Evolutionary conservation across 2,113 vertebrate species (phyloP).

Genomic region (Oxyura jamaicensis): DNA sequence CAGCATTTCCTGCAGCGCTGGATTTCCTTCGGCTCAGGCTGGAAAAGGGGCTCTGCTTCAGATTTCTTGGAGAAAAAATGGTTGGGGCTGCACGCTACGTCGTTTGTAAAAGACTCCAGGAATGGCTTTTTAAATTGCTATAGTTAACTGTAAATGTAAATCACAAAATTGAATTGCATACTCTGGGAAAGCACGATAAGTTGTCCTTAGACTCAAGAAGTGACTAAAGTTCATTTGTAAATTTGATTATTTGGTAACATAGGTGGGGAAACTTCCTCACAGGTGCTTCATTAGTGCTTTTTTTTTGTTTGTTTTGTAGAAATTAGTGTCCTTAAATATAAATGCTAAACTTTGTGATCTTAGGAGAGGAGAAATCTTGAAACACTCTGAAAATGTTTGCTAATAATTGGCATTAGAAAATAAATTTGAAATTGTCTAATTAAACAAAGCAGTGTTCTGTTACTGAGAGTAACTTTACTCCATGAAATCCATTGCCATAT

Average conservation of each 20-base stretch:
- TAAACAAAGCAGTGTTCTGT: not conserved
- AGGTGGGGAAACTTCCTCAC: not conserved
- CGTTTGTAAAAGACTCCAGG: not conserved
- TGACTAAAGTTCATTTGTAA: not conserved
- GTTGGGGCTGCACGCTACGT: not conserved
- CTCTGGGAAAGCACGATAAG: fast-evolving
- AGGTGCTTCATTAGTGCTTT: not conserved
- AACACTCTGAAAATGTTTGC: not conserved
- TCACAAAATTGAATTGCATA: not conserved
- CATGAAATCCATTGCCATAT: not conserved
- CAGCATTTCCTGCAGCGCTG: not conserved
- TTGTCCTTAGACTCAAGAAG: not conserved
- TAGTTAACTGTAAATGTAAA: not conserved
- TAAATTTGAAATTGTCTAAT: not conserved
- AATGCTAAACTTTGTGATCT: not conserved
- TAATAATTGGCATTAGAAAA: not conserved
- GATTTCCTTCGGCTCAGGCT: not conserved
- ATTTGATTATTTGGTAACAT: not conserved
- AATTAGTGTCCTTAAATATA: not conserved
- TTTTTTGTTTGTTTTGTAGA: not conserved
- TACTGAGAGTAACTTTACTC: not conserved
- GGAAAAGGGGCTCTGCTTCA: not conserved
- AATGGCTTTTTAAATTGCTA: not conserved
- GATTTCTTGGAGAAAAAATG: too few relatives aligned
- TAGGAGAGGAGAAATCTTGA: not conserved